Evolutionary conservation across 2,797 vertebrate species (phyloP).

Genomic region (Lepus oiostolus): DNA sequence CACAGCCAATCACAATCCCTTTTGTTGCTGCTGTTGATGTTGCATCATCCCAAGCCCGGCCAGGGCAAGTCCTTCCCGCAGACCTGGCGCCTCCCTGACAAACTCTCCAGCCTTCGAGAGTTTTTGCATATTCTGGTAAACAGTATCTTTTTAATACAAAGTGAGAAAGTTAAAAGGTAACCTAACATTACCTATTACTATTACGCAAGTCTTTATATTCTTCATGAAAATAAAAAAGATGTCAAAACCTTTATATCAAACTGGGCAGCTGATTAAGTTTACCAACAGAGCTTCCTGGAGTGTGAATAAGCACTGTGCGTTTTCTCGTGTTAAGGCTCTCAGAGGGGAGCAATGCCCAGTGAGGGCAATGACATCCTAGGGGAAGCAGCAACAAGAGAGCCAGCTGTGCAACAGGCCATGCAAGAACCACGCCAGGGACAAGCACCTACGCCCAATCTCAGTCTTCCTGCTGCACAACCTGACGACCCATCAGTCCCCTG

Average conservation of each 20-base stretch:
- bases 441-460: neutral
- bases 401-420: neutral
- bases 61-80: too few relatives aligned
- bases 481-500: neutral
- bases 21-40: too few relatives aligned
- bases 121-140: neutral
- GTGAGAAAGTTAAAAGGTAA: neutral
- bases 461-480: neutral
- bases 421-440: too few relatives aligned
- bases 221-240: too few relatives aligned
- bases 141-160: neutral
- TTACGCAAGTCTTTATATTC: neutral
- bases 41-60: too few relatives aligned
- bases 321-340: neutral
- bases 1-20: too few relatives aligned
- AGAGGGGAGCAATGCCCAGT: neutral
- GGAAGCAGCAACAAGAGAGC: neutral
- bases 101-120: neutral
- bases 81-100: too few relatives aligned
- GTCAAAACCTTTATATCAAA: too few relatives aligned
- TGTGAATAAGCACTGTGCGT: neutral
- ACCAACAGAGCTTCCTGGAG: neutral
- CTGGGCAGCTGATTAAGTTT: too few relatives aligned
- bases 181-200: neutral
- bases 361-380: neutral